A percentile compares a stretch with the other conserved stretches of the same genome.
Conservation (phyloP, 2,113 vertebrate species). For the Dunckerocampus dactyliophorus region DNA sequence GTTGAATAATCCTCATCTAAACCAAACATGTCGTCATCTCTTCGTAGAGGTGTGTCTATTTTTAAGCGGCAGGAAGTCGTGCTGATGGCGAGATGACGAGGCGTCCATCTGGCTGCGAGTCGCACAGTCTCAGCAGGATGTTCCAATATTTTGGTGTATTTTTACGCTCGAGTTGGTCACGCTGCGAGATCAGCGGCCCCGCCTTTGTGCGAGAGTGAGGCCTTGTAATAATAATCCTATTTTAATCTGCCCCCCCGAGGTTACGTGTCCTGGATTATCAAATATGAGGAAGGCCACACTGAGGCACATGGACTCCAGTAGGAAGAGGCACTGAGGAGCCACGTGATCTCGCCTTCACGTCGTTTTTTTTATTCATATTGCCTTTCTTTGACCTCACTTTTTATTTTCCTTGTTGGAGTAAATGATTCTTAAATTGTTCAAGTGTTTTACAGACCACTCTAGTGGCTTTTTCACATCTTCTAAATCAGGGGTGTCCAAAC, state of each 20-base stretch:
- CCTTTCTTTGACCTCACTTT: no score
- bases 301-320: conserved; percentile 6
- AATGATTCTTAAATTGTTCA: no score
- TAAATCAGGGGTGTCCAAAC: no score
- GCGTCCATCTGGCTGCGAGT: background rate
- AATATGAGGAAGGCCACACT: conserved; percentile 27
- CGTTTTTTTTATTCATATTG: no score
- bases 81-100: background rate
- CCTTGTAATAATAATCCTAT: conserved; percentile 64
- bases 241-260: conserved; percentile 62
- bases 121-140: background rate
- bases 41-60: no score
- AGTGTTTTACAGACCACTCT: no score
- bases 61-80: no score
- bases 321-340: background rate
- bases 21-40: no score
- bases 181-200: conserved; percentile 17
- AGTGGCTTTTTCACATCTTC: no score
- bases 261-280: conserved; percentile 67
- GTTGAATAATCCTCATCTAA: no score
- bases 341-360: background rate
- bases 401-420: no score
- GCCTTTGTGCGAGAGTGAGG: conserved; percentile 36
- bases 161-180: conserved; percentile 7
- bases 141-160: background rate